Percentiles rank a stretch among this genome's conserved stretches.
phyloP scores from a whole-genome alignment of 2,888 invertebrate species.

The Barypeithes pellucidus region DNA sequence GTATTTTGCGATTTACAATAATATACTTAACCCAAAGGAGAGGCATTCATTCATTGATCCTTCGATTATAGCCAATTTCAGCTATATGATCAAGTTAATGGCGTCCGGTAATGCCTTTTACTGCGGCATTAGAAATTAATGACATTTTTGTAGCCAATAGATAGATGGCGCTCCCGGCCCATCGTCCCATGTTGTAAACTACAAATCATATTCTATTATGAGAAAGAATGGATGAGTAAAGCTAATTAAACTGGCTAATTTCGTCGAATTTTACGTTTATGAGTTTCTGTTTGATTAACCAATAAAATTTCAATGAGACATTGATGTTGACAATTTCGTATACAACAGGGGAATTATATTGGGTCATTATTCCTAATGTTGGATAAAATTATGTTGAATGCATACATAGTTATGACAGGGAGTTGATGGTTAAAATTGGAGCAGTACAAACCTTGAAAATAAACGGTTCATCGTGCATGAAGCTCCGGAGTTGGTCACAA shows the following conservation, averaged over 20 bases:
- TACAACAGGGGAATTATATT: slow-evolving; percentile 28
- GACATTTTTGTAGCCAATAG: slow-evolving; percentile 22
- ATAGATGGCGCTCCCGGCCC: slow-evolving; percentile 16
- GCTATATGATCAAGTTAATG: slow-evolving; percentile 11
- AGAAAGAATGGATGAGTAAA: slow-evolving; percentile 39
- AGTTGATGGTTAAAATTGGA: too few species aligned
- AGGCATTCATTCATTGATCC: background rate
- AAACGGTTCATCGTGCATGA: too few species aligned
- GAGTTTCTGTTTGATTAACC: slow-evolving; percentile 40
- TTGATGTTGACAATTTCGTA: slow-evolving; percentile 17
- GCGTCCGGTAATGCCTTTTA: slow-evolving; percentile 11
- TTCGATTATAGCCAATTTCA: slow-evolving; percentile 4
- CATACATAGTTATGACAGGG: slow-evolving; percentile 11
- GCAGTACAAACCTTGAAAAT: too few species aligned
- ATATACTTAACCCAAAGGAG: background rate
- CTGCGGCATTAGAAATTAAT: slow-evolving; percentile 19
- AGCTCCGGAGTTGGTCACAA: too few species aligned
- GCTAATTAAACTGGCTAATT: slow-evolving; percentile 41
- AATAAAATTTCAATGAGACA: slow-evolving; percentile 47
- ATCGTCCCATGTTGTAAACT: slow-evolving; percentile 12
- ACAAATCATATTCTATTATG: slow-evolving; percentile 37
- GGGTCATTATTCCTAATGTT: slow-evolving; percentile 30
- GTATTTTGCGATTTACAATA: background rate
- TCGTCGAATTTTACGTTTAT: slow-evolving; percentile 39
- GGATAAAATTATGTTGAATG: slow-evolving; percentile 20